Base-by-base conservation (phyloP, 2,113 vertebrate genomes). In the Cettia cetti region DNA sequence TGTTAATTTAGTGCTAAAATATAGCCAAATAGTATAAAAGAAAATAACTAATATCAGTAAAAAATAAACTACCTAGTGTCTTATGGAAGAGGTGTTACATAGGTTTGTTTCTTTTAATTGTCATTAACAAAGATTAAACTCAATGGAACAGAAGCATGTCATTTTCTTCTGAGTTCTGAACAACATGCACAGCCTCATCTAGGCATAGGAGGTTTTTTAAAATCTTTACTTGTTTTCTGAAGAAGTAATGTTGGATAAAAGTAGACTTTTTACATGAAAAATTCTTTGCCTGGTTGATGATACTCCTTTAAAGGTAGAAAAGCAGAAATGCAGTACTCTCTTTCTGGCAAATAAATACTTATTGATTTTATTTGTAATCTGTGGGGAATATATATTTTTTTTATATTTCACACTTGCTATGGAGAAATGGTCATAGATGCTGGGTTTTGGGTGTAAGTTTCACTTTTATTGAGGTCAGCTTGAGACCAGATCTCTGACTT, bases 401-500 rank as follows among this genome's bases (percentile, higher is more conserved):
- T 65, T 54, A 10, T 95, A 54, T 86, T 65, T 82, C 2, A 45
- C 52, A 49, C 35, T 86, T 89, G 42, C 53, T 50, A 65, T 9
- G 6, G 61, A 89, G 47, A 83, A 90, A 70, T 66, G 52, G 45
- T 90, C 5, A 14, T 77, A 53, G 39, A 27, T 56, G 22, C 40
- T 95, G 52, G 56, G 92, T 95, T 94, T 91, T 59, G 86, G 83
- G 39, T 78, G 82, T 45, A 95, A 97, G 92, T 97, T 96, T 97
- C n/a, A 89, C 75, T 96, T 92, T 71, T 92, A 83, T 82, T 69
- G 64, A 94, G 82, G 89, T 90, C 78, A 89, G 35, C 64, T 68
- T 35, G 57, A 77, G 81, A 94, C 49, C 49, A 68, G 86, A 56
- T 39, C 11, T 91, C 54, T 75, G 69, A 70, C 54, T 95, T 61